Evolutionary conservation across 2,797 vertebrate species (phyloP), one percentile per base, ranked within the genome.

Genomic region (Gallirallus australis): DNA sequence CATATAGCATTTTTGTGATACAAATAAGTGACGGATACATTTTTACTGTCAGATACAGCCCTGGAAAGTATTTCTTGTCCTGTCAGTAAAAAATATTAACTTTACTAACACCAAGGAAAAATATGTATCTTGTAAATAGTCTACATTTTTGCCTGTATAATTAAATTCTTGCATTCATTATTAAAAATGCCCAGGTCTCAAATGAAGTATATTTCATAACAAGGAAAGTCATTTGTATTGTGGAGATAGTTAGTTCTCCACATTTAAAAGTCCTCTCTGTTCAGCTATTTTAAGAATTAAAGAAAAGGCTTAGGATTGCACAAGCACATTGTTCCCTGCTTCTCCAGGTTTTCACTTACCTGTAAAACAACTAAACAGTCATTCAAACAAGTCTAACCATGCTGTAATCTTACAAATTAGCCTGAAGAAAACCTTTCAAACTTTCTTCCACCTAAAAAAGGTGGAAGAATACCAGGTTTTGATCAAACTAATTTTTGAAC

Each of bases 21-120:
- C 4, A 72, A 71, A 64, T 20, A 52, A 82, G 50, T 40, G 30
- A 21, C 30, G 24, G 3, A 17, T 6, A 28, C 2, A 33, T 73
- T 86, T 76, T 84, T 83, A 54, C 21, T 30, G 18, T 37, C 28
- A 79, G 56, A 84, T 60, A 60, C 6, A 73, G 81, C 2, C 12
- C 16, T 66, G 5, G 23, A 71, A 82, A 54, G 2, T 27, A 57
- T 79, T 80, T 72, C 57, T 84, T 60, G 4, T 54, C 83, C 4
- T 1, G 52, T 4, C 39, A 15, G 24, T 2, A 39, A 37, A 66
- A 66, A 12, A 18, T 52, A 24, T 2, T 0, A 47, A 19, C 13
- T 47, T 45, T 76, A 7, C 12, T 30, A 73, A 59, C 0, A 0
- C 3, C 61, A 42, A 40, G 23, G 27, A 59, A 64, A 86, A 77